Percentiles rank a stretch among this genome's conserved stretches.
These are phyloP conservation scores for Halcyon badia DNA, from an alignment of 2,797 vertebrate genomes.

Conservation along the genomic window DNA sequence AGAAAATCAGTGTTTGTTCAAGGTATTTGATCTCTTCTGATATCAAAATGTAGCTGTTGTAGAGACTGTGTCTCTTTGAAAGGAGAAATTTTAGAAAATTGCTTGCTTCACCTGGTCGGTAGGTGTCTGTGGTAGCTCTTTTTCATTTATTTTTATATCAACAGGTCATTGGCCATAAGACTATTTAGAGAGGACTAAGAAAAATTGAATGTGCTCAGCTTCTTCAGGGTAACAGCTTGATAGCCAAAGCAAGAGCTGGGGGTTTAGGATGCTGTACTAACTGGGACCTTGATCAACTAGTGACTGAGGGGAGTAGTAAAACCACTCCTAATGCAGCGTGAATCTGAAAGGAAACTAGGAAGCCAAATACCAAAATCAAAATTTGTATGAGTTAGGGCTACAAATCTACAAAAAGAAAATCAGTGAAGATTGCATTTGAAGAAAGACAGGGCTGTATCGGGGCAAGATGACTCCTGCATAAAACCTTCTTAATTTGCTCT, in stretches of 20 bases:
- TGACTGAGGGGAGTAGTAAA: not conserved
- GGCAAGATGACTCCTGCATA: not conserved
- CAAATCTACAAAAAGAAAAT: not conserved
- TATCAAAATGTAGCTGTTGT: not conserved
- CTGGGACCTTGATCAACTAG: not conserved
- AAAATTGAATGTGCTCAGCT: accelerated
- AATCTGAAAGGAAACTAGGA: not conserved
- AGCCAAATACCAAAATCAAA: not conserved
- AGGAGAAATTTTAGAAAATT: not conserved
- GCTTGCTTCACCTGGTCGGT: not conserved
- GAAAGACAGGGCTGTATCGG: not conserved
- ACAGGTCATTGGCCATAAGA: not conserved
- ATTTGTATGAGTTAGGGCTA: not conserved
- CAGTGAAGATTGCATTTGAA: not conserved
- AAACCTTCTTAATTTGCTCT: not conserved
- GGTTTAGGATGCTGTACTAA: not conserved
- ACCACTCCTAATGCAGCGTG: not conserved
- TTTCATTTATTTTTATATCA: not conserved
- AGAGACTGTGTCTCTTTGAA: not conserved
- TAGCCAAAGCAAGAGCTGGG: not conserved
- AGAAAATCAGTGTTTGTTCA: not conserved
- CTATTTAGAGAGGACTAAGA: not conserved
- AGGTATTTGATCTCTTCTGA: not conserved
- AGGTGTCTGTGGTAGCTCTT: not conserved
- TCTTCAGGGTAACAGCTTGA: not conserved